Evolutionary conservation across 2,797 vertebrate species (phyloP), one percentile per base, ranked within the genome.

Genomic region (Parauchenoglanis ngamensis): DNA sequence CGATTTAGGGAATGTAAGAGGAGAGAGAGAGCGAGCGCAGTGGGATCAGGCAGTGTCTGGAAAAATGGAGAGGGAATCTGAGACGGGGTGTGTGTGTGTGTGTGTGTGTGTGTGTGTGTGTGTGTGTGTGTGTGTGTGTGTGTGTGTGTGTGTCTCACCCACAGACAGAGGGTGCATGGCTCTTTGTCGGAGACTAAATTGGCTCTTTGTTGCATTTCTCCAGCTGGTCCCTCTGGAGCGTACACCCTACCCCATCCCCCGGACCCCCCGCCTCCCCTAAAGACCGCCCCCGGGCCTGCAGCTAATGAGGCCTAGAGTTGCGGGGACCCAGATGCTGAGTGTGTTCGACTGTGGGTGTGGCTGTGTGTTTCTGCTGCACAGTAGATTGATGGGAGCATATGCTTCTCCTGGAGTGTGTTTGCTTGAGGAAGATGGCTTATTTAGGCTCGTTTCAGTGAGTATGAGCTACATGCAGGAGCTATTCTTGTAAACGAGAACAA

Each of bases 181-280:
- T 83, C 83, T 85, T 87, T 91, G 88, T 85, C 85, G 57, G 75
- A 88, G 56, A 81, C 88, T 88, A 87, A 91, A 91, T 88, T 89
- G 72, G 40, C 86, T 90, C 90, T 90, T 92, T 92, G 90, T 90
- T 89, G 85, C 65, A 11, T 59, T 78, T 85, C 44, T 80, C 90
- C 91, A 91, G 91, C 88, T 92, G 90, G 85, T 90, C 86, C 85
- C 84, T 72, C 85, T 79, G 84, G 83, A 85, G 76, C 67, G 19
- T 61, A 83, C 76, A 70, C 65, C 67, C 79, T 63, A 85, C 44
- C 84, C 67, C 73, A 75, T 61, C 68, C 70, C 59, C 73, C 44
- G 40, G 11, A 49, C 86, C 68, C 86, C 35, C 28, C 15, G 25
- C 54, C 57, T 13, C 19, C 44, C 61, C 83, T 63, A 21, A 72